A percentile compares a stretch with the other conserved stretches of the same genome.
These are phyloP conservation scores for Etheostoma perlongum DNA, from an alignment of 2,797 vertebrate genomes.

Conservation along the genomic window DNA sequence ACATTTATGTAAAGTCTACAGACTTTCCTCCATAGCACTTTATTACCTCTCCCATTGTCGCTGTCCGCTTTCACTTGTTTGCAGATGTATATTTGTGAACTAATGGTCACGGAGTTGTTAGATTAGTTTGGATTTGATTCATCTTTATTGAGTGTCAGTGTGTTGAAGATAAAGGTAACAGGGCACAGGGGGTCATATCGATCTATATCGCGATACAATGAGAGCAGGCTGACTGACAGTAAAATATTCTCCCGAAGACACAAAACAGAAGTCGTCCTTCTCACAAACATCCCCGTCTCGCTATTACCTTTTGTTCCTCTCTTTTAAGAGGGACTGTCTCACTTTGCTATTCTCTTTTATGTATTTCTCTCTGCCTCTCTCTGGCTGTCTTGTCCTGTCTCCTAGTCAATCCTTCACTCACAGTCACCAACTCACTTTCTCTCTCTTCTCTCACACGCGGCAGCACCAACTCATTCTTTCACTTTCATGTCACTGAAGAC, in stretches of 20 bases:
- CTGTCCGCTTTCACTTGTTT: conserved; percentile 18
- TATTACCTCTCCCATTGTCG: not conserved
- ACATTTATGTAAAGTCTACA: conserved; percentile 25
- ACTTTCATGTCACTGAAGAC: conserved; percentile 50
- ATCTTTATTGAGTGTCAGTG: conserved; percentile 20
- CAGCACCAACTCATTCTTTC: conserved; percentile 54
- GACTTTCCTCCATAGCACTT: not conserved
- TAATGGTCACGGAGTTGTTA: not conserved
- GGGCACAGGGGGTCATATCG: conserved; percentile 11
- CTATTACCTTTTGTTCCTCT: conserved; percentile 45
- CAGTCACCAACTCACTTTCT: conserved; percentile 19
- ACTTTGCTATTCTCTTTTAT: conserved; percentile 39
- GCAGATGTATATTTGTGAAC: conserved; percentile 22
- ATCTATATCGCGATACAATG: conserved; percentile 13
- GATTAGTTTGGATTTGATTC: conserved; percentile 33
- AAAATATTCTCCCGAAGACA: conserved; percentile 40
- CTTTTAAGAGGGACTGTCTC: not conserved
- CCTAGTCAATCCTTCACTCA: conserved; percentile 44
- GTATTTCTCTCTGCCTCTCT: conserved; percentile 31
- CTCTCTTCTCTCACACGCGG: conserved; percentile 8
- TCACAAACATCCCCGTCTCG: conserved; percentile 27
- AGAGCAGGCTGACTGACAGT: conserved; percentile 24
- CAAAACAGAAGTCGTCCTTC: conserved; percentile 12
- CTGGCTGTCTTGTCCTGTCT: conserved; percentile 45
- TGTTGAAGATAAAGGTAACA: conserved; percentile 4